Percentiles rank a stretch among this genome's conserved stretches.
phyloP scores from a whole-genome alignment of 2,113 vertebrate genomes.

The Pelusios castaneus region DNA sequence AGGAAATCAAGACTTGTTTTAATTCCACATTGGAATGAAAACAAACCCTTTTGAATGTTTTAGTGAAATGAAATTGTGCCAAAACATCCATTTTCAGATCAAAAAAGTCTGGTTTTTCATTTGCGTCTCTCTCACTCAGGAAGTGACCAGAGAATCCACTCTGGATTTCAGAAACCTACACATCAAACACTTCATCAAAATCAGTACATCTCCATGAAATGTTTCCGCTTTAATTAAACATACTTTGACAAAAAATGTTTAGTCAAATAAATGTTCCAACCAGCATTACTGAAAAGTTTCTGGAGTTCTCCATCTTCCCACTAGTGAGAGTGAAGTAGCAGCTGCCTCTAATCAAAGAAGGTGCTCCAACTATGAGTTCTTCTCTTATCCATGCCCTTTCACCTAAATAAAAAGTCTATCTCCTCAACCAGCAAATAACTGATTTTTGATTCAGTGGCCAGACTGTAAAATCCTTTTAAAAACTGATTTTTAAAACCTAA shows the following conservation, averaged over 20 bases:
- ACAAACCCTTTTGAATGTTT: conserved; percentile 29
- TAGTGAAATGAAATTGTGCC: not conserved
- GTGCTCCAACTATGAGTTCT: not conserved
- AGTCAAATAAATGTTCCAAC: not conserved
- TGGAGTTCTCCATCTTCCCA: not conserved
- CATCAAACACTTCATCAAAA: not conserved
- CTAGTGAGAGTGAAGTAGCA: not conserved
- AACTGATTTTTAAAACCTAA: too few species aligned
- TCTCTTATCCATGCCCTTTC: not conserved
- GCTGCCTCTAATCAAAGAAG: not conserved
- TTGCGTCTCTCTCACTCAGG: not conserved
- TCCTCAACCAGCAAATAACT: not conserved
- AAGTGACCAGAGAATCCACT: not conserved
- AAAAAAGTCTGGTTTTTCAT: not conserved
- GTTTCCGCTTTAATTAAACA: not conserved
- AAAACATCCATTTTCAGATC: conserved; percentile 41
- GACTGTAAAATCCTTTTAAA: too few species aligned
- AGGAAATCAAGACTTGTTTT: not conserved
- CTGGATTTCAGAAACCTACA: not conserved
- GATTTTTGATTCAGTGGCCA: too few species aligned
- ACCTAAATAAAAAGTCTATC: not conserved
- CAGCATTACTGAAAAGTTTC: not conserved
- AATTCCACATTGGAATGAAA: conserved; percentile 37
- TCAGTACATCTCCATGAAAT: not conserved
- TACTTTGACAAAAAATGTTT: not conserved